Evolutionary conservation across 2,888 invertebrate genomes (phyloP), one percentile per base, ranked within the genome.

Genomic region (Autographa gamma): DNA sequence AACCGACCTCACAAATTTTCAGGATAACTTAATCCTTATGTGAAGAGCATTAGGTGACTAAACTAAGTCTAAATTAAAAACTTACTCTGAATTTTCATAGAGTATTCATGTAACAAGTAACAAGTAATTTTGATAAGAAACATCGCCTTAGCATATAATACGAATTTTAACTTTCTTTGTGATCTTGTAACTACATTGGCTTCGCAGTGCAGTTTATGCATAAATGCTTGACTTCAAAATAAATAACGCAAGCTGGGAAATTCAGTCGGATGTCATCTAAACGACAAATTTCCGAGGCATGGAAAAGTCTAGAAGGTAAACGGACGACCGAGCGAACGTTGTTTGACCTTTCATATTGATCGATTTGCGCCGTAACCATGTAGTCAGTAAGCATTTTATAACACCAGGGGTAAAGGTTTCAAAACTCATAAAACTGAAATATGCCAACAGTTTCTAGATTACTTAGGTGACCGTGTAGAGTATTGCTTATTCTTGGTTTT

Each of bases 271-370:
- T 19, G 14, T 56, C 14, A 25, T 13, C 19, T 56, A 18, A 13
- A 19, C 48, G 48, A 56, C 54, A 13, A 56, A 25, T 56, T 56
- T 56, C 54, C 54, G 54, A 56, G 25, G 13, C 54, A 14, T 56
- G 54, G 54, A 56, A 56, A 56, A 25, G 19, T 56, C 25, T 56
- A 56, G 54, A 56, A 25, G 54, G 25, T 19, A 13, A 56, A 56
- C 54, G 11, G 25, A 56, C 54, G 54, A 38, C 61, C 61, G 41
- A 43, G 31, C 25, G 19, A 62, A 48, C 61, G 43, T 48, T 48
- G 43, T 62, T 48, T 62, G 61, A 43, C 41, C 41, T 48, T 48
- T 62, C 19, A 54, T 54, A 56, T 56, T 56, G 54, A 56, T 56
- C 54, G 54, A 56, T 25, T 56, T 25, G 54, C 25, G 19, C 54